phyloP scores from a whole-genome alignment of 2,797 vertebrate species.

The Leuciscus waleckii region DNA sequence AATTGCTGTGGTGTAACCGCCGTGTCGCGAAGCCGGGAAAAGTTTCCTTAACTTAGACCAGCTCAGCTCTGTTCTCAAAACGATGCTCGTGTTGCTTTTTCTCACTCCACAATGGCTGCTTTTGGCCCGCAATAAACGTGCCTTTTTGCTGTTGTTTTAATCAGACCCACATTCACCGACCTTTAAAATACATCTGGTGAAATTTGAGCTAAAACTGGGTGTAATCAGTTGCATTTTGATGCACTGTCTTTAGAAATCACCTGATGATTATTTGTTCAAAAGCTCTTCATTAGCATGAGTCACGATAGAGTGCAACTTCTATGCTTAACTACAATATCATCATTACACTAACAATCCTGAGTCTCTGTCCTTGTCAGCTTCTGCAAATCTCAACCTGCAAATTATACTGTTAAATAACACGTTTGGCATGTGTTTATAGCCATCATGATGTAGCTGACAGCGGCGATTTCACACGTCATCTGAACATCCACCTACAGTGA shows the following conservation, averaged over 20 bases:
- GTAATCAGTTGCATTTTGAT: not conserved
- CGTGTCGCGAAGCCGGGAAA: constrained; percentile 70
- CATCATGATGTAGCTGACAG: constrained; percentile 14
- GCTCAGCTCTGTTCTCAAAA: constrained; percentile 65
- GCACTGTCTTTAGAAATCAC: not conserved
- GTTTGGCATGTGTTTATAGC: constrained; percentile 22
- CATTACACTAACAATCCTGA: not conserved
- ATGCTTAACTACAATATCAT: not conserved
- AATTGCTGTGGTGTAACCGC: constrained; percentile 81
- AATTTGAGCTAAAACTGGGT: not conserved
- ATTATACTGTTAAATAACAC: constrained; percentile 20
- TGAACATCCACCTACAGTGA: not conserved
- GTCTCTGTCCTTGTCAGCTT: not conserved
- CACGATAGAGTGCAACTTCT: not conserved
- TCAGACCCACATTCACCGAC: constrained; percentile 49
- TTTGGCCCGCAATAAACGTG: constrained; percentile 69
- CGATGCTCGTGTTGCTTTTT: constrained; percentile 73
- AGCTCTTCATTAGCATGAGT: not conserved
- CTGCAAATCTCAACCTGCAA: constrained; percentile 17
- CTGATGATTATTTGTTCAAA: not conserved
- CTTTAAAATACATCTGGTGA: constrained; percentile 48
- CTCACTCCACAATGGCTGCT: constrained; percentile 74
- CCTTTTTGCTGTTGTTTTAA: constrained; percentile 62
- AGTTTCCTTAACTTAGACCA: constrained; percentile 74
- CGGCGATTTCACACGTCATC: constrained; percentile 16